Conservation (phyloP, 2,888 invertebrate species). For the Trichopria drosophilae region DNA sequence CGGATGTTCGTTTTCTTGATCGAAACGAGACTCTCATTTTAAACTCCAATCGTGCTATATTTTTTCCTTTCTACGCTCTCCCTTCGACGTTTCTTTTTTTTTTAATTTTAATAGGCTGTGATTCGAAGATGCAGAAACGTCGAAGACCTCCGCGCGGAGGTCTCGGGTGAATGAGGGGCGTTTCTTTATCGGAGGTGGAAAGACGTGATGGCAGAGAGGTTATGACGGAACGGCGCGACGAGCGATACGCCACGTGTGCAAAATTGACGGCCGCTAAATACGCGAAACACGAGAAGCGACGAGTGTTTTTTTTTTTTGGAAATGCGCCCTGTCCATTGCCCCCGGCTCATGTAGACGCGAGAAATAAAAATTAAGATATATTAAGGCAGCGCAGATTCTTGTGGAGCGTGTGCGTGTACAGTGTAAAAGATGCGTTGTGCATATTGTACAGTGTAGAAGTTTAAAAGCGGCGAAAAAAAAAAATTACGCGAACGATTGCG, state of each 20-base stretch:
- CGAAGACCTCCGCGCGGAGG: constrained; percentile 25
- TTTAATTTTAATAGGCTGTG: constrained; percentile 40
- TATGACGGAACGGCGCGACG: too few species aligned
- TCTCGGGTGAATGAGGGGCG: constrained; percentile 29
- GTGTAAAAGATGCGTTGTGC: constrained; percentile 59
- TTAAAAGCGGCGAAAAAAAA: constrained; percentile 34
- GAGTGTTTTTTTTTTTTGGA: constrained; percentile 15
- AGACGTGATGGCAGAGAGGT: constrained; percentile 5
- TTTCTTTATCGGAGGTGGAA: constrained; percentile 10
- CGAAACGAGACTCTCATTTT: too few species aligned
- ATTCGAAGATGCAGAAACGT: constrained; percentile 35
- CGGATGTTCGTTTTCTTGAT: too few species aligned
- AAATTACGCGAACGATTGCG: constrained; percentile 42
- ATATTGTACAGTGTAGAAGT: constrained; percentile 58
- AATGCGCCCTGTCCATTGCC: constrained; percentile 35
- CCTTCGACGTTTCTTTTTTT: constrained; percentile 20
- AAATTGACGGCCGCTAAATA: too few species aligned
- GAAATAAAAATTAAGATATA: too few species aligned
- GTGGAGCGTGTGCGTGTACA: constrained; percentile 56
- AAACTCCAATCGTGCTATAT: too few species aligned
- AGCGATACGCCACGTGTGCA: too few species aligned
- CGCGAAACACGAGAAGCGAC: constrained; percentile 5
- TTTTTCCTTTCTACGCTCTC: constrained; percentile 14
- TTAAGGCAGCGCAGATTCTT: constrained; percentile 52
- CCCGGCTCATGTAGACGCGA: constrained; percentile 19